These are phyloP conservation scores for Mactromeris polynyma DNA, from an alignment of 2,888 invertebrate species.

Conservation along the genomic window DNA sequence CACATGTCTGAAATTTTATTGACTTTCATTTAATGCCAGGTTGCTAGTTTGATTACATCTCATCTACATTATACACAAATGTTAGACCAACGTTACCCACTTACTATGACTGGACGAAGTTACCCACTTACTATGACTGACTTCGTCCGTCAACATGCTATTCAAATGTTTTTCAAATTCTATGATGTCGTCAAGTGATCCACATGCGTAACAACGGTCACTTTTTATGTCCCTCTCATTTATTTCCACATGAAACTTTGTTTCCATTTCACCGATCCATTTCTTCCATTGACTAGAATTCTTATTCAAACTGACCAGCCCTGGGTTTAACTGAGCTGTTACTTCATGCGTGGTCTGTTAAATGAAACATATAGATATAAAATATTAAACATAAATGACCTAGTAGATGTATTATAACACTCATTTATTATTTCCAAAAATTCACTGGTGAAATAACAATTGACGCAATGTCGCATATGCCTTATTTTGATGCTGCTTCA, in stretches of 20 bases:
- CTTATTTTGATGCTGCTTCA: too few relatives aligned
- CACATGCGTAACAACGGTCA: not conserved
- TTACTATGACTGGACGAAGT: not conserved
- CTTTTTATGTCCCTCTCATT: not conserved
- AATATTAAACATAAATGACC: too few relatives aligned
- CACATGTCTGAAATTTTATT: too few relatives aligned
- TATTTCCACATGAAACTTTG: not conserved
- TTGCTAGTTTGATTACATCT: too few relatives aligned
- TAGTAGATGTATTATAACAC: too few relatives aligned
- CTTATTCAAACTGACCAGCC: not conserved
- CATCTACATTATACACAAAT: too few relatives aligned
- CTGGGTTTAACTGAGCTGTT: not conserved
- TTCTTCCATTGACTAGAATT: not conserved
- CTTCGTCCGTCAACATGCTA: not conserved
- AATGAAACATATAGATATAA: too few relatives aligned
- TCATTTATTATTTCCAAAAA: too few relatives aligned
- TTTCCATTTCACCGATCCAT: not conserved
- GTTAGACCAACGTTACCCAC: too few relatives aligned
- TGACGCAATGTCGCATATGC: too few relatives aligned
- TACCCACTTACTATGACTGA: not conserved
- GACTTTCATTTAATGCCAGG: too few relatives aligned
- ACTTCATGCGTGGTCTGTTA: not conserved
- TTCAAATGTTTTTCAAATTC: not conserved
- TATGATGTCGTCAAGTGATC: not conserved
- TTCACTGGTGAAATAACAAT: too few relatives aligned